phyloP scores from a whole-genome alignment of 2,888 invertebrate genomes.

The Suillia variegata region DNA sequence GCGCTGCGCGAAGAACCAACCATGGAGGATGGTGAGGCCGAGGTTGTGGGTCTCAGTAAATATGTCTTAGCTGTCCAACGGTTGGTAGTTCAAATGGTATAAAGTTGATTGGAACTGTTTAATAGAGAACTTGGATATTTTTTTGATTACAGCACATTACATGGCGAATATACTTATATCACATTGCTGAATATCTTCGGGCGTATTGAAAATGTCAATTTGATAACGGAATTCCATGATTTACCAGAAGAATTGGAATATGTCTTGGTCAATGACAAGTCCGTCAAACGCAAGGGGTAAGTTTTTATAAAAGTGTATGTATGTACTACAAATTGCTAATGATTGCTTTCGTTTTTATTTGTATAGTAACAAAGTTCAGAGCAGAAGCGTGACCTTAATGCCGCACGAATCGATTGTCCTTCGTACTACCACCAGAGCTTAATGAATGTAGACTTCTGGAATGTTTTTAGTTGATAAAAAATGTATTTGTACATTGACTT shows the following conservation, averaged over 20 bases:
- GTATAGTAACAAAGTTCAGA: constrained; percentile 36
- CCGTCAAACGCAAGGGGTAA: constrained; percentile 44
- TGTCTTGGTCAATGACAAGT: constrained; percentile 48
- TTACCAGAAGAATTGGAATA: constrained; percentile 46
- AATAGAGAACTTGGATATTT: too few relatives aligned
- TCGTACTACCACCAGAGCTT: constrained; percentile 35
- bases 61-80: constrained; percentile 63
- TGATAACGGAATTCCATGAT: constrained; percentile 44
- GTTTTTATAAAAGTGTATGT: too few relatives aligned
- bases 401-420: constrained; percentile 48
- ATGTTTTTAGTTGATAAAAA: too few relatives aligned
- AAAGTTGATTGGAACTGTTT: neutral
- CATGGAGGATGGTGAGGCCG: constrained; percentile 64
- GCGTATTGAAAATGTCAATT: constrained; percentile 54
- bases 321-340: too few relatives aligned
- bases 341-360: neutral
- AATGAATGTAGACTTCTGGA: neutral
- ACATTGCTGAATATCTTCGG: constrained; percentile 63
- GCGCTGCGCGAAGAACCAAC: constrained; percentile 61
- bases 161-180: constrained; percentile 53
- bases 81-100: constrained; percentile 40
- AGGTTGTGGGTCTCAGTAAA: constrained; percentile 50
- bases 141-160: constrained; percentile 32
- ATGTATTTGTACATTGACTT: too few relatives aligned
- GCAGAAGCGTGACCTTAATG: constrained; percentile 41